Evolutionary conservation across 53 echinoderm and acorn worm species (phyloP).

Genomic region (Crossaster papposus): DNA sequence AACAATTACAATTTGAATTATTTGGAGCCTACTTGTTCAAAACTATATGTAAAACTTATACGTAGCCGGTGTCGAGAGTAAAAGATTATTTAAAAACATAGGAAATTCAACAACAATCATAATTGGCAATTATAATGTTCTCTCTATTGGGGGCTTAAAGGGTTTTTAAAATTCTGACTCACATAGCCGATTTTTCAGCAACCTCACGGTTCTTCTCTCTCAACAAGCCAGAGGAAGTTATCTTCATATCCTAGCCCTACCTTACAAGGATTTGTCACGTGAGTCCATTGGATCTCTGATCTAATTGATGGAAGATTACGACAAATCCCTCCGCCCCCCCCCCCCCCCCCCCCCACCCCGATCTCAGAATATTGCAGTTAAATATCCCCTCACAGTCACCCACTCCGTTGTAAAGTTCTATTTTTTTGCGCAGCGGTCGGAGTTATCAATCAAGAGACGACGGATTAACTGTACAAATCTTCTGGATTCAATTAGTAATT

Average conservation of each 20-base stretch:
- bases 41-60: no score
- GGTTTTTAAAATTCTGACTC: not conserved
- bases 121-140: not conserved
- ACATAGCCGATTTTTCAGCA: not conserved
- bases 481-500: conserved; percentile 62
- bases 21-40: no score
- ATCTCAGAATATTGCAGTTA: not conserved
- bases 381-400: not conserved
- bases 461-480: conserved; percentile 50
- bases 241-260: conserved; percentile 38
- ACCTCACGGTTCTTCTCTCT: not conserved
- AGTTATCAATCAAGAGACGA: conserved; percentile 20
- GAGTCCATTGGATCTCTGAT: conserved; percentile 35
- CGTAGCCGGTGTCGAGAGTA: no score
- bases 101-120: not conserved
- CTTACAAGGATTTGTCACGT: conserved; percentile 36
- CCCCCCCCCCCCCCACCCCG: no score
- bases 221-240: conserved; percentile 28
- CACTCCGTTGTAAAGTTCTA: not conserved
- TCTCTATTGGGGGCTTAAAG: not conserved
- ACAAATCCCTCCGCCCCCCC: conserved; percentile 48
- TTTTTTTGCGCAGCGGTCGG: not conserved
- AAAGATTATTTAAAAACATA: no score
- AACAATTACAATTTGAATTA: no score
- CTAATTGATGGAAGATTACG: conserved; percentile 55